Conservation (phyloP, 2,797 vertebrate genomes). For the Crotalus adamanteus region DNA sequence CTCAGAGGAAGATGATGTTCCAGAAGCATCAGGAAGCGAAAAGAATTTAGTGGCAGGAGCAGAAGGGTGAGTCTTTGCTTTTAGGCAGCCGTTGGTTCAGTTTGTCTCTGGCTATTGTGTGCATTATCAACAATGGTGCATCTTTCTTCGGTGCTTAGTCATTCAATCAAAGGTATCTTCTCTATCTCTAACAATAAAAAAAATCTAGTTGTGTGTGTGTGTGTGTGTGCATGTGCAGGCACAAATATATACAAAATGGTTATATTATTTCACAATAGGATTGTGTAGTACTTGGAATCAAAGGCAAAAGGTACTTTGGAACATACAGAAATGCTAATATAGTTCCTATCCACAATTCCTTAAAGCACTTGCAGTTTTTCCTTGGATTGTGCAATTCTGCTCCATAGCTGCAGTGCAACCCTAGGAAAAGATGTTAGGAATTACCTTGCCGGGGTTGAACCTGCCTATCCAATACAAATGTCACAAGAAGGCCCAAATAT, state of each 20-base stretch:
- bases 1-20: slow-evolving; percentile 89
- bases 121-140: neutral
- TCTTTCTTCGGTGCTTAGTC: neutral
- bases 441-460: neutral
- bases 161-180: neutral
- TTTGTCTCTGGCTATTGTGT: neutral
- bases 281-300: neutral
- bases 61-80: slow-evolving; percentile 80
- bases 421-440: neutral
- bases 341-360: neutral
- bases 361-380: neutral
- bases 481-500: neutral
- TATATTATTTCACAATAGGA: neutral
- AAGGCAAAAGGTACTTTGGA: neutral
- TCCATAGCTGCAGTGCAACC: neutral
- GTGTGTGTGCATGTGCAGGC: neutral
- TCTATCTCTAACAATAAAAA: neutral
- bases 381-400: neutral
- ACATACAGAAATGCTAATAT: neutral
- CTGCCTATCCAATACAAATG: neutral
- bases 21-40: slow-evolving; percentile 80
- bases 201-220: neutral
- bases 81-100: neutral
- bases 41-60: slow-evolving; percentile 77
- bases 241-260: neutral